Percentiles rank a stretch among this genome's conserved stretches.
phyloP scores from a whole-genome alignment of 2,797 vertebrate species.

The Arctocebus calabarensis region DNA sequence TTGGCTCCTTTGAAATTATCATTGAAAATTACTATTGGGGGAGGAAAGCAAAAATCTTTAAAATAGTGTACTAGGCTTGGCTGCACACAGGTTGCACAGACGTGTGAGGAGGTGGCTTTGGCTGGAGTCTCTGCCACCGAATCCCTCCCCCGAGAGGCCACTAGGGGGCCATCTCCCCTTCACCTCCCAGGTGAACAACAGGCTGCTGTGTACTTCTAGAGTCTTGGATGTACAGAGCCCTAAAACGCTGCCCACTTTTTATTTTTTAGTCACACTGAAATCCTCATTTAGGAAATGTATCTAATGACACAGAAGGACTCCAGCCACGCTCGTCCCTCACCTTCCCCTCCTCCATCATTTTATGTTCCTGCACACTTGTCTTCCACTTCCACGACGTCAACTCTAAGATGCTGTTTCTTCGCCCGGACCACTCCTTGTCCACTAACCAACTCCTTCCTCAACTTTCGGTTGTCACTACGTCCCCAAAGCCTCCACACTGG shows the following conservation, averaged over 20 bases:
- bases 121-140: neutral
- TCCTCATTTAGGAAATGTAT: neutral
- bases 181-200: no score
- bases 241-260: neutral
- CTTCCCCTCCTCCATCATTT: neutral
- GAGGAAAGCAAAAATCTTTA: constrained; percentile 11
- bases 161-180: constrained; percentile 46
- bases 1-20: neutral
- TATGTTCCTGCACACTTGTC: neutral
- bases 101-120: neutral
- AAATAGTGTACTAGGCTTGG: neutral
- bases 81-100: neutral
- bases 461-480: neutral
- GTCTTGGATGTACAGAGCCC: neutral
- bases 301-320: neutral
- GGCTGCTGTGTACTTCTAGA: neutral
- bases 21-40: neutral
- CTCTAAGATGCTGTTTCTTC: neutral
- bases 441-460: neutral
- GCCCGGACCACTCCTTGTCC: neutral
- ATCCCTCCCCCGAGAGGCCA: neutral
- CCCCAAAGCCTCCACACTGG: neutral
- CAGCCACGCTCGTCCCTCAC: neutral
- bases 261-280: neutral
- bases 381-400: neutral